These are phyloP conservation scores for Sinosuthora webbiana DNA, from an alignment of 2,113 vertebrate species.

Conservation along the genomic window DNA sequence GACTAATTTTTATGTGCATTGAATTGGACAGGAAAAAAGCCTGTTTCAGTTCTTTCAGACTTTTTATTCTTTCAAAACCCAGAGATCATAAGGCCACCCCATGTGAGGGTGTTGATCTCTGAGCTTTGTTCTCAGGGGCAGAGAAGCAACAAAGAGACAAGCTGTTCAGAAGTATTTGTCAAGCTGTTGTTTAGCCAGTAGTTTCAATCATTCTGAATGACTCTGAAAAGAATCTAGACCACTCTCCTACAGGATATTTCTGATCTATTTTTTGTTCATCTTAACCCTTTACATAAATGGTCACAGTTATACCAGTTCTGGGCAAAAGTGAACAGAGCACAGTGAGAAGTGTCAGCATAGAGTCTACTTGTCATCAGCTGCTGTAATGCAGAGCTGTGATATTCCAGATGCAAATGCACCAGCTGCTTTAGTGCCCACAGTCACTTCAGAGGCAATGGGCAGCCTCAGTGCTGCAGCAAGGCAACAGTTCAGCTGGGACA, in stretches of 20 bases:
- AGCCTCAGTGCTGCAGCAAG: background rate
- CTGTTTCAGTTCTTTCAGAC: background rate
- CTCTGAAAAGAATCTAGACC: background rate
- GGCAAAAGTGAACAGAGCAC: background rate
- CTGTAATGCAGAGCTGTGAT: background rate
- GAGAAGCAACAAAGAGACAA: background rate
- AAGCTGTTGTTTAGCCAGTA: conserved; percentile 16
- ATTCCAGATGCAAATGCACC: background rate
- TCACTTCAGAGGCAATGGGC: background rate
- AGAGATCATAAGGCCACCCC: background rate
- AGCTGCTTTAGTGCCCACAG: background rate
- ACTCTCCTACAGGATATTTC: background rate
- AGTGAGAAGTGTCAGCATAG: background rate
- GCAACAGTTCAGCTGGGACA: background rate
- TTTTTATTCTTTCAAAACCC: background rate
- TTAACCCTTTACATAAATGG: background rate
- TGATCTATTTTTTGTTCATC: background rate
- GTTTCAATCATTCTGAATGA: background rate
- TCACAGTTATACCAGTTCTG: background rate
- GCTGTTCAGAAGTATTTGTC: background rate
- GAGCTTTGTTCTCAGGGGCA: conserved; percentile 11
- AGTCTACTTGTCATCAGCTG: background rate
- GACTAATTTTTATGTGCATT: background rate
- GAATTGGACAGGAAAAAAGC: background rate
- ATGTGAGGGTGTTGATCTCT: background rate